A percentile compares a stretch with the other conserved stretches of the same genome.
Conservation (phyloP, 2,113 vertebrate species). For the Irena cyanogastra region DNA sequence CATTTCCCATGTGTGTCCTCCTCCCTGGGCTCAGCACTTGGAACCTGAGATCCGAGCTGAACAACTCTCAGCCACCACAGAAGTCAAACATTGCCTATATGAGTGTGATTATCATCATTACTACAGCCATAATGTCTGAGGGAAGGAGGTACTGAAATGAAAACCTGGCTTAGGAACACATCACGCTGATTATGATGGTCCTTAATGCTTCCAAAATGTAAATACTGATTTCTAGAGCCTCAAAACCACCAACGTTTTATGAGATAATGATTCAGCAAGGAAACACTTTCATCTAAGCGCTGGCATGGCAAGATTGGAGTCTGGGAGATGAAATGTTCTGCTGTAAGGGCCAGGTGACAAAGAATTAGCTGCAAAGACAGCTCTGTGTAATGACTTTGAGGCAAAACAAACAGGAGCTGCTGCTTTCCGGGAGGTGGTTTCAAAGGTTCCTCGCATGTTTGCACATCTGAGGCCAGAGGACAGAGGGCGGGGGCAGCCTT, state of each 20-base stretch:
- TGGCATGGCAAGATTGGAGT: not conserved
- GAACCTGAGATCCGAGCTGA: not conserved
- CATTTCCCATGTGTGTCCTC: not conserved
- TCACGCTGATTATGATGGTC: not conserved
- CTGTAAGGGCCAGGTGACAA: not conserved
- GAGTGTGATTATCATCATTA: not conserved
- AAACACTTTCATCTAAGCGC: not conserved
- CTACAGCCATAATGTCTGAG: not conserved
- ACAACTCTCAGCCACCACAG: not conserved
- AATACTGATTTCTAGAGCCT: not conserved
- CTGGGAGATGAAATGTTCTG: not conserved
- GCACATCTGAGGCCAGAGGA: not conserved
- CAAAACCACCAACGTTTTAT: not conserved
- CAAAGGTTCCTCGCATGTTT: not conserved
- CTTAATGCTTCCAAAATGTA: not conserved
- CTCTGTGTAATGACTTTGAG: not conserved
- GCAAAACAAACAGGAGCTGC: constrained; percentile 23
- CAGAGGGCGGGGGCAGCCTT: not conserved
- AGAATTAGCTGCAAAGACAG: not conserved
- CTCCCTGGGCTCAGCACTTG: not conserved
- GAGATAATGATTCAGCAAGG: constrained; percentile 22
- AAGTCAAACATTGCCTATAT: not conserved
- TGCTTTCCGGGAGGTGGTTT: not conserved
- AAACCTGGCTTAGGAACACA: not conserved
- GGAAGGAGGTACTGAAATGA: not conserved